phyloP scores from a whole-genome alignment of 2,113 vertebrate species.

The Peucedramus taeniatus region DNA sequence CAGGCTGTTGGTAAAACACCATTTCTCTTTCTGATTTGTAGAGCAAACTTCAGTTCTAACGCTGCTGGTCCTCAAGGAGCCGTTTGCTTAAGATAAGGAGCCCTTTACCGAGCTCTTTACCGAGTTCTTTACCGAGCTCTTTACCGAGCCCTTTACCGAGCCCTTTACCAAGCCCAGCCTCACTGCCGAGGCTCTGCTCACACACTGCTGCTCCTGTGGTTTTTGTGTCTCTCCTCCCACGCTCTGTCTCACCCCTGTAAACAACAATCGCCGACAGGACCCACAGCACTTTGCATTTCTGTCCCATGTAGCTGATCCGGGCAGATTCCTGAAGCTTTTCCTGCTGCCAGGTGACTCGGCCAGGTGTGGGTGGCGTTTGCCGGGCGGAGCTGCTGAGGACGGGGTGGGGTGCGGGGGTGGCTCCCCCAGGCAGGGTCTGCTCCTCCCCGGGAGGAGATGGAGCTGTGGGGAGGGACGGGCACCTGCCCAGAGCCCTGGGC shows the following conservation, averaged over 20 bases:
- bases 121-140: background rate
- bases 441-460: background rate
- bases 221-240: background rate
- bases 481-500: background rate
- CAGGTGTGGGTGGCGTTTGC: background rate
- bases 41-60: background rate
- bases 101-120: too few species aligned
- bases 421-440: background rate
- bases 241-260: background rate
- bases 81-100: background rate
- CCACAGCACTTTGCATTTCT: background rate
- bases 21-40: background rate
- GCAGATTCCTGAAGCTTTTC: background rate
- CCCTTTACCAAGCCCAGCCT: background rate
- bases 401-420: background rate
- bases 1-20: background rate
- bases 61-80: background rate
- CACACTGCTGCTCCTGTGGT: rapidly evolving
- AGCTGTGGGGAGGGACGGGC: background rate
- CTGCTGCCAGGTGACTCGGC: background rate
- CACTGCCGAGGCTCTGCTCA: rapidly evolving
- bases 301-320: background rate
- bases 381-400: background rate
- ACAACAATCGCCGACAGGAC: background rate
- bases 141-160: background rate